Evolutionary conservation across 2,113 vertebrate species (phyloP).

Genomic region (Upupa epops): DNA sequence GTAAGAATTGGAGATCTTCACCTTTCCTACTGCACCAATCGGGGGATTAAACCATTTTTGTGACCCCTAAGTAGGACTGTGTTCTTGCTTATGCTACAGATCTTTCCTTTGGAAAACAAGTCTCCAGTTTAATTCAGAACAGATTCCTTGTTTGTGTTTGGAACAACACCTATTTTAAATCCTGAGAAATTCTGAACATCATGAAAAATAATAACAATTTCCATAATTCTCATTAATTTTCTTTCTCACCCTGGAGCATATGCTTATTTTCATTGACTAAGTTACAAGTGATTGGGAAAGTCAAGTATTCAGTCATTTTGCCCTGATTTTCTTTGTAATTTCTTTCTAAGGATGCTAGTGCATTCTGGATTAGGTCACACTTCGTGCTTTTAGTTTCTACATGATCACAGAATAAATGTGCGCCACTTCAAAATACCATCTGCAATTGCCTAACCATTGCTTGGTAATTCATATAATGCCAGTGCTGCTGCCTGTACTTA

Average conservation of each 20-base stretch:
- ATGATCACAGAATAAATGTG: background rate
- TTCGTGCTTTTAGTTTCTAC: background rate
- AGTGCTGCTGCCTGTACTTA: background rate
- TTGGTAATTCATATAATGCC: background rate
- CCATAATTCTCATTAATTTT: background rate
- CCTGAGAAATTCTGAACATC: background rate
- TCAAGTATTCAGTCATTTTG: background rate
- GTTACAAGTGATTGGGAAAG: background rate
- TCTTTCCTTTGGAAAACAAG: background rate
- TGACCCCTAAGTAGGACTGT: background rate
- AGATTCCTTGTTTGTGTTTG: background rate
- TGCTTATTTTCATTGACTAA: background rate
- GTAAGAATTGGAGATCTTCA: background rate
- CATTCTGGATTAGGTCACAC: background rate
- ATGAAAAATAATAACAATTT: background rate
- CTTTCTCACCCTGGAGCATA: background rate
- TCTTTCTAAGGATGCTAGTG: background rate
- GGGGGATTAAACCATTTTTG: background rate
- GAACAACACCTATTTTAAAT: background rate
- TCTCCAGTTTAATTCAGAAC: background rate
- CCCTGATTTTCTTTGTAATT: background rate
- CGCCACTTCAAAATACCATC: background rate
- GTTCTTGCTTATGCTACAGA: background rate
- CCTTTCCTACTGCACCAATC: background rate
- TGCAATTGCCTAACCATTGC: background rate